Evolutionary conservation across 2,888 invertebrate species (phyloP).

Genomic region (Eilema griseolum): DNA sequence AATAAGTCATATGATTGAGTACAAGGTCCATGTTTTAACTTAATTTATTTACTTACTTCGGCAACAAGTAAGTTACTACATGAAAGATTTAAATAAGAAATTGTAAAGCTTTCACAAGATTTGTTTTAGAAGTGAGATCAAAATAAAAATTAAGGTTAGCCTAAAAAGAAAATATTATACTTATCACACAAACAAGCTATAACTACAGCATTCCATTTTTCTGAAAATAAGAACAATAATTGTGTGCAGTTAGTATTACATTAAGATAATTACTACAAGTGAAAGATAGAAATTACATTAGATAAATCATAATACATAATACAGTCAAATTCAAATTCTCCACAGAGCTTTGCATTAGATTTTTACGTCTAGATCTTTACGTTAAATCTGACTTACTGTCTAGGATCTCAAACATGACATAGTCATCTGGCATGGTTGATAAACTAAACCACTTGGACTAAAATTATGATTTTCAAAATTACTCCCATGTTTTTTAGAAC

Average conservation of each 20-base stretch:
- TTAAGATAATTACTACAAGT: slow-evolving; percentile 21
- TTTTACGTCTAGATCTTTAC: no score
- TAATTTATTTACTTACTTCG: neutral
- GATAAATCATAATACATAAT: neutral
- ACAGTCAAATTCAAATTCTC: neutral
- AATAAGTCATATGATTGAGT: neutral
- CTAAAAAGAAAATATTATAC: slow-evolving; percentile 6
- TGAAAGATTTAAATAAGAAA: no score
- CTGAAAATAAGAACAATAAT: slow-evolving; percentile 37
- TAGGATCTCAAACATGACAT: no score
- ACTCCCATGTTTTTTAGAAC: no score
- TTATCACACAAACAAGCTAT: slow-evolving; percentile 34
- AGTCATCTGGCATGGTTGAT: neutral
- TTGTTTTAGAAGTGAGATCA: neutral
- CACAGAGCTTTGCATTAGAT: no score
- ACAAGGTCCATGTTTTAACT: neutral
- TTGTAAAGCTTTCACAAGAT: neutral
- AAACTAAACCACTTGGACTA: no score
- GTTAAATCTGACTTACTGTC: no score
- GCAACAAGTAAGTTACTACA: neutral
- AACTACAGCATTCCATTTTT: slow-evolving; percentile 42
- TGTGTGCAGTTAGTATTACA: slow-evolving; percentile 41
- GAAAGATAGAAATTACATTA: slow-evolving; percentile 31
- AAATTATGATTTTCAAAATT: no score
- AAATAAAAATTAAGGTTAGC: neutral